These are phyloP conservation scores for Xenopus petersii DNA, from an alignment of 2,797 vertebrate genomes.

Conservation along the genomic window DNA sequence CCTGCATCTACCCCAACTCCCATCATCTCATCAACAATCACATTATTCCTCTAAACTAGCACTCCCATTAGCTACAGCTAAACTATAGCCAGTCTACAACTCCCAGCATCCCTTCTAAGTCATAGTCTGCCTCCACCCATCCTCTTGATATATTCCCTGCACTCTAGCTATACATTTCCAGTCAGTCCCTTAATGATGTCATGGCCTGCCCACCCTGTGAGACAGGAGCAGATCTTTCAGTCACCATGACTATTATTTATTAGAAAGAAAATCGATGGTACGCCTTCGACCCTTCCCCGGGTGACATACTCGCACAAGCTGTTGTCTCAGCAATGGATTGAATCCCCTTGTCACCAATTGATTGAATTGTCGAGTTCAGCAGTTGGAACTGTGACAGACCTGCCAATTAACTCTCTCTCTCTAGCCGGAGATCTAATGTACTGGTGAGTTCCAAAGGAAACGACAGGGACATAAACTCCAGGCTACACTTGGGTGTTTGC, in stretches of 20 bases:
- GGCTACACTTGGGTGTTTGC: background rate
- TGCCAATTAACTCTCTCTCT: constrained; percentile 35
- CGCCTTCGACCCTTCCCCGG: constrained; percentile 43
- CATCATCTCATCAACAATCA: too few relatives aligned
- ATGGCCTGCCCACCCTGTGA: constrained; percentile 8
- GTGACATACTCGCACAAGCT: constrained; percentile 35
- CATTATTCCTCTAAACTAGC: too few relatives aligned
- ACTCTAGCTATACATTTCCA: constrained; percentile 1
- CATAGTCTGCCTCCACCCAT: too few relatives aligned
- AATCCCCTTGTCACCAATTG: constrained; percentile 46
- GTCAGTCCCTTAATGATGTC: constrained; percentile 1
- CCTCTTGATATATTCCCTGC: too few relatives aligned
- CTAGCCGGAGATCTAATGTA: constrained; percentile 4
- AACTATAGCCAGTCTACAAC: too few relatives aligned
- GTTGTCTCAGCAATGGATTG: constrained; percentile 42
- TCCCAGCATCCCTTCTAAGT: too few relatives aligned
- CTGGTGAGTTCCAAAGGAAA: background rate
- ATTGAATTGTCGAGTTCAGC: constrained; percentile 46
- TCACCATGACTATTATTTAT: constrained; percentile 33
- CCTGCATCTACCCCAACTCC: too few relatives aligned
- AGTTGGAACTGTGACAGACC: constrained; percentile 28
- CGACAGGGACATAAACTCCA: background rate
- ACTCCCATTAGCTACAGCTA: too few relatives aligned
- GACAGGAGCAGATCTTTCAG: constrained; percentile 10
- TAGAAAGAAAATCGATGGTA: constrained; percentile 43